These are phyloP conservation scores for Gambelia wislizenii DNA, from an alignment of 2,797 vertebrate species.

Conservation along the genomic window DNA sequence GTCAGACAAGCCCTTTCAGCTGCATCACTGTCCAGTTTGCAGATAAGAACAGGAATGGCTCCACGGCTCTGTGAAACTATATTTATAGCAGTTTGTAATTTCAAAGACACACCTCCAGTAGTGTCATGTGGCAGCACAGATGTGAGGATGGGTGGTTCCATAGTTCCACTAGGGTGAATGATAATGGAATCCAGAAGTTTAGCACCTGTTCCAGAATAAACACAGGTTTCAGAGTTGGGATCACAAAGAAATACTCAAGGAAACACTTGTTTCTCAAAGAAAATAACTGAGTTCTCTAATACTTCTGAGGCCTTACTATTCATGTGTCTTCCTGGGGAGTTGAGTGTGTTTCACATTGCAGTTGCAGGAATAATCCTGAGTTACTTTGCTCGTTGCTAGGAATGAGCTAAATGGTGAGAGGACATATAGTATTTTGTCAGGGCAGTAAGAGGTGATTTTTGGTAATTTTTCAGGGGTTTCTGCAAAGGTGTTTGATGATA, in stretches of 20 bases:
- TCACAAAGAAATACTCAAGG: not conserved
- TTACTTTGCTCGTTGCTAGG: not conserved
- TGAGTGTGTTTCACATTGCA: not conserved
- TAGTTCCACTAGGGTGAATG: conserved; percentile 25
- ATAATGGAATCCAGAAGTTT: conserved; percentile 13
- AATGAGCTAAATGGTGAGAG: not conserved
- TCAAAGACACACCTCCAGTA: conserved; percentile 26
- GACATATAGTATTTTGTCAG: not conserved
- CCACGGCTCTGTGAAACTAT: not conserved
- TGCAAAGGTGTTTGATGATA: not conserved
- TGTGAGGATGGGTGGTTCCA: not conserved
- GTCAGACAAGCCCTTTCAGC: conserved; percentile 13
- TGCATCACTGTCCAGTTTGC: not conserved
- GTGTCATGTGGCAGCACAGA: not conserved
- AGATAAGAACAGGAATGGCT: conserved; percentile 31
- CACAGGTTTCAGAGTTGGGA: not conserved
- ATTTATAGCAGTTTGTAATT: conserved; percentile 17
- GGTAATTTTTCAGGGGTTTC: not conserved
- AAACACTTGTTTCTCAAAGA: not conserved
- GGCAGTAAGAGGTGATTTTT: not conserved
- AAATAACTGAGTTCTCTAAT: not conserved
- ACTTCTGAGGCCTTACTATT: not conserved
- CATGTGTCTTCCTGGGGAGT: not conserved
- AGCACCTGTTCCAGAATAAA: conserved; percentile 28
- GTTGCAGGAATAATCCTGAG: not conserved